A percentile compares a stretch with the other conserved stretches of the same genome.
Evolutionary conservation across 2,888 invertebrate species (phyloP).

Genomic region (Iselma pallidipennis): DNA sequence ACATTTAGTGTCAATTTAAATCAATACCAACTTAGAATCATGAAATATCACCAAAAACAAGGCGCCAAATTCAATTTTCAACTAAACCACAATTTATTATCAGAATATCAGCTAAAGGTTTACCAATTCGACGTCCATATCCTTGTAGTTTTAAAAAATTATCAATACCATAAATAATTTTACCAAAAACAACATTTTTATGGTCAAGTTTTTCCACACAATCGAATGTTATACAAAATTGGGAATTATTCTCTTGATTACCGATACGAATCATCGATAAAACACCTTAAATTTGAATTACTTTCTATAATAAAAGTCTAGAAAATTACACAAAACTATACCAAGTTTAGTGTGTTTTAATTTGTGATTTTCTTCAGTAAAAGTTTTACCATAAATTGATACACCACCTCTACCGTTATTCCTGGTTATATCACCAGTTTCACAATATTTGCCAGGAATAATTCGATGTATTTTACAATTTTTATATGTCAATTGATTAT

Average conservation of each 20-base stretch:
- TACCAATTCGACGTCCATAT: constrained; percentile 49
- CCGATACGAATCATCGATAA: constrained; percentile 55
- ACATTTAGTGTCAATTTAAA: constrained; percentile 29
- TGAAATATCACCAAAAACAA: constrained; percentile 9
- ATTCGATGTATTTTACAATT: constrained; percentile 56
- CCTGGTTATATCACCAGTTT: constrained; percentile 61
- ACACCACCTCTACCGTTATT: constrained; percentile 58
- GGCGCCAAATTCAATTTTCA: constrained; percentile 14
- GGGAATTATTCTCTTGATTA: constrained; percentile 55
- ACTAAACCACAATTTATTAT: constrained; percentile 47
- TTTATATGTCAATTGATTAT: constrained; percentile 44
- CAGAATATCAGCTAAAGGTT: constrained; percentile 46
- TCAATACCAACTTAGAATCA: constrained; percentile 16
- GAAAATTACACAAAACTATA: constrained; percentile 22
- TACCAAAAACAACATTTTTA: constrained; percentile 59
- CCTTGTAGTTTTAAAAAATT: constrained; percentile 49
- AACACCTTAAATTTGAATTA: constrained; percentile 45
- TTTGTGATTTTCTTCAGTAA: constrained; percentile 56
- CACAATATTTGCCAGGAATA: constrained; percentile 57
- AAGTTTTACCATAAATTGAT: constrained; percentile 58
- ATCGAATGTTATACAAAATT: constrained; percentile 59
- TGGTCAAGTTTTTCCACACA: constrained; percentile 53
- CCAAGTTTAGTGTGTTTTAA: constrained; percentile 57
- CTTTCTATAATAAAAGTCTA: no score
- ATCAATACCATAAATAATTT: constrained; percentile 51